phyloP scores from a whole-genome alignment of 2,888 invertebrate species.

The Acanthosepion pharaonis region DNA sequence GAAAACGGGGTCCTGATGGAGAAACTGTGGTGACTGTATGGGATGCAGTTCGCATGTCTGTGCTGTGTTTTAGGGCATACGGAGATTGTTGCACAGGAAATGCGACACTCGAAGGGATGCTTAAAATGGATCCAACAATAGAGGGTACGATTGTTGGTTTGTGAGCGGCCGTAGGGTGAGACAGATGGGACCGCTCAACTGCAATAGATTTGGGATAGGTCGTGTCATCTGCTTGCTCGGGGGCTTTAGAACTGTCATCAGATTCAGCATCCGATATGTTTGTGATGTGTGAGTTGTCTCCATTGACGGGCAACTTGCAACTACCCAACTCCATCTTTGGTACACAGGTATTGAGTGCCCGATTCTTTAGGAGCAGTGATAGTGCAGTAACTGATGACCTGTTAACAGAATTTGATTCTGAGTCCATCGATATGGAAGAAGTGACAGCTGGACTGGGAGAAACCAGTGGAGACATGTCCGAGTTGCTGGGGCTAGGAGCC shows the following conservation, averaged over 20 bases:
- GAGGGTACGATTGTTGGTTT: conserved; percentile 34
- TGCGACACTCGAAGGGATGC: conserved; percentile 50
- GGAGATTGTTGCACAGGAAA: conserved; percentile 43
- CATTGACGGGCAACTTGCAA: not conserved
- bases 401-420: conserved; percentile 51
- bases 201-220: conserved; percentile 25
- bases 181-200: conserved; percentile 37
- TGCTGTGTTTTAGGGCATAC: conserved; percentile 22
- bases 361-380: conserved; percentile 64
- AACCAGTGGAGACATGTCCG: conserved; percentile 38
- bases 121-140: conserved; percentile 50
- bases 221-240: not conserved
- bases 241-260: conserved; percentile 36
- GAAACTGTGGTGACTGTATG: conserved; percentile 40
- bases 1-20: conserved; percentile 40
- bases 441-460: conserved; percentile 37
- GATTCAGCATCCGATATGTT: conserved; percentile 47
- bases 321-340: not conserved
- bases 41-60: not conserved
- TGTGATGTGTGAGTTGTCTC: conserved; percentile 36
- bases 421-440: conserved; percentile 44
- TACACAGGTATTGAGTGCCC: conserved; percentile 54
- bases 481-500: conserved; percentile 52
- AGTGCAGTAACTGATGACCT: conserved; percentile 67
- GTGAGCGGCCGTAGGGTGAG: conserved; percentile 15